These are phyloP conservation scores for Ichneumon xanthorius DNA, from an alignment of 2,888 invertebrate species.

Conservation along the genomic window DNA sequence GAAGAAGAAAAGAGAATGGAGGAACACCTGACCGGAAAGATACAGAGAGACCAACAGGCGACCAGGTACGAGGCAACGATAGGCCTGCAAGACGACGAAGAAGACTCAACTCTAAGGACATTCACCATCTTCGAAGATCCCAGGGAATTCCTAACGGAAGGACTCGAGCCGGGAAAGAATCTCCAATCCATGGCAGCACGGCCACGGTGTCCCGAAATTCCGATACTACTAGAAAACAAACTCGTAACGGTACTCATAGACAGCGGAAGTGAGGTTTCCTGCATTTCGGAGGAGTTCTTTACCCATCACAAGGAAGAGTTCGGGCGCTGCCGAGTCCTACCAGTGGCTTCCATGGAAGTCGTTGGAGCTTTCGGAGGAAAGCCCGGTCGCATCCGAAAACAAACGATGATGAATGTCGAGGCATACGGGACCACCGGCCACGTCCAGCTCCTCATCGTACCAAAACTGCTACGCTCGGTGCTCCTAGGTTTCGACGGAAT, in stretches of 20 bases:
- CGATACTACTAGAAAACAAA: no score
- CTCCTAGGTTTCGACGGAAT: constrained; percentile 7
- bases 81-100: neutral
- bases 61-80: no score
- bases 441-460: neutral
- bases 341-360: neutral
- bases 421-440: neutral
- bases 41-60: neutral
- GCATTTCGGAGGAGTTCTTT: constrained; percentile 7
- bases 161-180: neutral
- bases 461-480: neutral
- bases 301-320: neutral
- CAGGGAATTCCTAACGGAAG: neutral
- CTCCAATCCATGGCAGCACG: neutral
- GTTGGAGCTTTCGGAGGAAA: neutral
- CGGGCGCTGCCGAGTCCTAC: neutral
- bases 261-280: constrained; percentile 5
- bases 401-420: neutral
- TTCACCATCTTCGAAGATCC: neutral
- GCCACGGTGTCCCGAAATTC: no score
- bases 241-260: neutral
- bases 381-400: neutral
- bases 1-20: neutral
- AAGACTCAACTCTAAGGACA: neutral
- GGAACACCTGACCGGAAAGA: neutral